Conservation (phyloP, 2,797 vertebrate genomes). For the Rhinoraja longicauda region DNA sequence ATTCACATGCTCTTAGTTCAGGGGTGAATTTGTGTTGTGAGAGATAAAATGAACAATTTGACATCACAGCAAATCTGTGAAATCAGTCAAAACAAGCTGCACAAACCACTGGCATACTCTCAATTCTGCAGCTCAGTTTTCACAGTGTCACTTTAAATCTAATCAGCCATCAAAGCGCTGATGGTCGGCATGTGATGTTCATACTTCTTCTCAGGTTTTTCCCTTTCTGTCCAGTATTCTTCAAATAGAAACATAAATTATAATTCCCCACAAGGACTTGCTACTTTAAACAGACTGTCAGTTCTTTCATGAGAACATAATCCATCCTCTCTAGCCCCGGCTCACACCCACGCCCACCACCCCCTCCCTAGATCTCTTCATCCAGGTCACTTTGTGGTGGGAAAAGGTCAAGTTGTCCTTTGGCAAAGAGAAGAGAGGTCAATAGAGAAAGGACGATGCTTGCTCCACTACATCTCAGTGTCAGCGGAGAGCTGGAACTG, state of each 20-base stretch:
- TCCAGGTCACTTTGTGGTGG: conserved; percentile 15
- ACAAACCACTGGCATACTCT: neutral
- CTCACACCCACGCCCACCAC: too few relatives aligned
- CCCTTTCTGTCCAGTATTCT: neutral
- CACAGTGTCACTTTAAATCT: conserved; percentile 25
- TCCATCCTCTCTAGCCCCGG: neutral
- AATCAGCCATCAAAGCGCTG: neutral
- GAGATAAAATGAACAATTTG: neutral
- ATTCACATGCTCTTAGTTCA: neutral
- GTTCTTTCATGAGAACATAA: neutral
- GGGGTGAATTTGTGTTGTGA: neutral
- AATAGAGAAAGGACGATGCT: neutral
- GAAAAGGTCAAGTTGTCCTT: conserved; percentile 18
- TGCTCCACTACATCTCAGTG: neutral
- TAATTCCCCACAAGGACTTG: neutral
- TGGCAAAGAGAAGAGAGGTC: neutral
- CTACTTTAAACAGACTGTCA: neutral
- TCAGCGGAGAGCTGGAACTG: neutral
- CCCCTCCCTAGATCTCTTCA: neutral
- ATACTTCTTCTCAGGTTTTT: neutral
- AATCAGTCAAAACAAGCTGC: neutral
- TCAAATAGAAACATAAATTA: conserved; percentile 28
- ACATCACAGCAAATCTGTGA: neutral
- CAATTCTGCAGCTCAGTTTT: neutral
- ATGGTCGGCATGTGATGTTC: neutral